Base-by-base conservation (phyloP, 2,797 vertebrate species). In the Decapterus maruadsi region DNA sequence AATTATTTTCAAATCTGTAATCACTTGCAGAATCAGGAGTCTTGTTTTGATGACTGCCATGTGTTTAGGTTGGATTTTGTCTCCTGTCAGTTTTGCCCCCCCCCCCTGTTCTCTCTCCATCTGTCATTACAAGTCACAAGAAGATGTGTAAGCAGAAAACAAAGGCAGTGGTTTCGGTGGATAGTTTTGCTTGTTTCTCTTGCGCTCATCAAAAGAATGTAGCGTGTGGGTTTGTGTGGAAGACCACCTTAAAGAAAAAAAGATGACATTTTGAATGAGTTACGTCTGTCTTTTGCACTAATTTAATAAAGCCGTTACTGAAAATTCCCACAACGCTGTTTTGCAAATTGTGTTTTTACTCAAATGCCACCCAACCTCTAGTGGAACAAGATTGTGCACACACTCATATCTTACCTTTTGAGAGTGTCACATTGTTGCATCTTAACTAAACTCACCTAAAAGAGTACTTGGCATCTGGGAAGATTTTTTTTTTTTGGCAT, bases 221-320 rank as follows among this genome's bases (percentile, higher is more conserved):
- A 85, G 88, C 42, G 66, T 89, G 71, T 90, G 91, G 89, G 89
- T 90, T 93, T 75, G 75, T 93, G 84, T 90, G 88, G 72, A 90
- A 87, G 90, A 90, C 84, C 92, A 92, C 86, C 83, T 81, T 89
- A 80, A 92, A 93, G 86, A 93, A 93, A 91, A 95, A 91, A 95
- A 90, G 87, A 92, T 94, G 94, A 94, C 90, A 93, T 95, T 93
- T 92, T 95, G 94, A 96, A 95, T 94, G 94, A 95, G 93, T 95
- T 94, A 84, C 82, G 93, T 95, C 92, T 95, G 95, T 96, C 94
- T 96, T 96, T 96, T 96, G 95, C 95, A 96, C 95, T 96, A 95
- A 96, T 95, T 96, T 96, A 96, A 96, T 96, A 96, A 96, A 96
- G 93, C 93, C 77, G 94, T 96, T 95, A 95, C 93, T 95, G 95